These are phyloP conservation scores for Drosophila ohnishii DNA, from an alignment of 1,140 invertebrate genomes.

Conservation along the genomic window DNA sequence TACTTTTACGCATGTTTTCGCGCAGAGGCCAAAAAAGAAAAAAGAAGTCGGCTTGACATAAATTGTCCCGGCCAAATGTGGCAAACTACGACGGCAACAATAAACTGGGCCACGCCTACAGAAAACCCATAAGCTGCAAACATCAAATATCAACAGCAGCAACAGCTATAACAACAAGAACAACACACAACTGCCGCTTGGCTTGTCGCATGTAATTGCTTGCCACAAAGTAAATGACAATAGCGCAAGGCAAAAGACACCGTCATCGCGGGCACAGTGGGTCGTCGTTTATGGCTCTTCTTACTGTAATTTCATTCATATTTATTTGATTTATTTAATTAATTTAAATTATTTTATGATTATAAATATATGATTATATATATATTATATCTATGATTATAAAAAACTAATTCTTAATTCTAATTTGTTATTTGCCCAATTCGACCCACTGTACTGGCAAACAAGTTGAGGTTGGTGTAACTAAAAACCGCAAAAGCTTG, in stretches of 20 bases:
- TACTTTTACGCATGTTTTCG: constrained; percentile 81
- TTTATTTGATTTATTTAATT: too few species aligned
- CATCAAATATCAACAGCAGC: constrained; percentile 61
- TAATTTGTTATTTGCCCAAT: neutral
- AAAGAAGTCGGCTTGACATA: constrained; percentile 69
- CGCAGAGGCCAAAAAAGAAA: constrained; percentile 34
- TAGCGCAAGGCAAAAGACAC: constrained; percentile 47
- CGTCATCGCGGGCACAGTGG: constrained; percentile 58
- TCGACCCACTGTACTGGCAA: constrained; percentile 50
- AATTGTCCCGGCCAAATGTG: constrained; percentile 75
- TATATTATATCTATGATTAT: neutral
- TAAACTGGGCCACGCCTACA: constrained; percentile 74
- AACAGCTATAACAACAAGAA: constrained; percentile 39
- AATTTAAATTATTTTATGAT: neutral
- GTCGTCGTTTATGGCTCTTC: neutral
- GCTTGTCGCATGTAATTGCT: constrained; percentile 77
- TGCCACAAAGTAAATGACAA: constrained; percentile 78
- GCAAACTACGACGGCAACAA: constrained; percentile 63
- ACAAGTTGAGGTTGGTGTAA: constrained; percentile 67
- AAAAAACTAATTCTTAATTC: neutral
- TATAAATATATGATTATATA: neutral
- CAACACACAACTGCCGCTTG: constrained; percentile 47
- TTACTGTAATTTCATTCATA: too few species aligned
- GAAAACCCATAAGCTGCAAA: constrained; percentile 53
- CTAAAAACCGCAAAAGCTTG: constrained; percentile 79